Evolutionary conservation across 2,888 invertebrate genomes (phyloP), one percentile per base, ranked within the genome.

Genomic region (Autographa gamma): DNA sequence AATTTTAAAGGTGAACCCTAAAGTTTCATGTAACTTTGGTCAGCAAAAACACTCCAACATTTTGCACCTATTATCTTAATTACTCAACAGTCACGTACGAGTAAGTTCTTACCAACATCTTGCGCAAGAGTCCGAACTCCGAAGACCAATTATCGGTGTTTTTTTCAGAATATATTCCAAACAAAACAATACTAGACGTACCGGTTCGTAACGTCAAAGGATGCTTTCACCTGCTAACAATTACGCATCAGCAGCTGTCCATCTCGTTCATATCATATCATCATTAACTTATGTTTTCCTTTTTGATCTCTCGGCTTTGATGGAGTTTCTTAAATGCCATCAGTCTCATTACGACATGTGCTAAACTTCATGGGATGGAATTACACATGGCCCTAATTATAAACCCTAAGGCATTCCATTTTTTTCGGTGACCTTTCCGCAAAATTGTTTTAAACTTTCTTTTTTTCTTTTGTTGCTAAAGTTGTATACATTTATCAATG

Each of bases 171-270:
- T 77, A 66, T 69, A 73, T 72, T 74, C 74, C 54, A 75, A 83
- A 79, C 75, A 82, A 74, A 81, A 82, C 78, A 74, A 65, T 67
- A 77, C 75, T 75, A 69, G 74, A 60, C 69, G 65, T 63, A 84
- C 87, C 76, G 74, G 86, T 85, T 81, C 72, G 70, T 74, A n/a
- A 60, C 64, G 68, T 74, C 63, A 11, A 41, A 64, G 60, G 73
- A 58, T 72, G 79, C 88, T 90, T 89, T 90, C 90, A 90, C 89
- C 90, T 90, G 90, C 84, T 71, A 58, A 71, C 77, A 82, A 83
- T 86, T 84, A 82, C 73, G 66, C 19, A 74, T 71, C 69, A 65
- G 69, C 82, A 83, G 78, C 78, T 86, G 85, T 69, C 71, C 74
- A 69, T 77, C 74, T 74, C 63, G n/a, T n/a, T n/a, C n/a, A 9